Conservation (phyloP, 2,888 invertebrate species). For the Dexiosoma caninum region DNA sequence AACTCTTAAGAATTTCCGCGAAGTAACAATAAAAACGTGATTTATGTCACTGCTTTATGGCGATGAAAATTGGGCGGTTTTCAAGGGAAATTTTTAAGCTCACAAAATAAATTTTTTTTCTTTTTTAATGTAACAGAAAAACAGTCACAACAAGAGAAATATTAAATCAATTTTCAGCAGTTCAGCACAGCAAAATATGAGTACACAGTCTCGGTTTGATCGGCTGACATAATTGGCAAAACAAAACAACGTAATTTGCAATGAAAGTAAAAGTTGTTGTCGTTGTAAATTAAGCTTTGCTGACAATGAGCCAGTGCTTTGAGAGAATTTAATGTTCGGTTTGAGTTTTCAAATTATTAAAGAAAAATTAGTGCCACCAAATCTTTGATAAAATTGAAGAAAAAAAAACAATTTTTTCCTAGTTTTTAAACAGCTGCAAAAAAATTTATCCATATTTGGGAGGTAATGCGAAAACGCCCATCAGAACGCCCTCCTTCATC, state of each 20-base stretch:
- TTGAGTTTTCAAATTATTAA: too few relatives aligned
- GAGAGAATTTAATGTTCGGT: not conserved
- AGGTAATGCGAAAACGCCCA: too few relatives aligned
- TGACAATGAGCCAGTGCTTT: not conserved
- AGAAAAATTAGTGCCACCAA: too few relatives aligned
- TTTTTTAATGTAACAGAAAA: slow-evolving; percentile 20
- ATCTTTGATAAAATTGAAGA: too few relatives aligned
- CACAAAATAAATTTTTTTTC: slow-evolving; percentile 23
- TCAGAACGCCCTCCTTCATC: too few relatives aligned
- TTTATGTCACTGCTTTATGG: slow-evolving; percentile 33
- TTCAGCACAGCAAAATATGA: slow-evolving; percentile 7
- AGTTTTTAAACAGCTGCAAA: too few relatives aligned
- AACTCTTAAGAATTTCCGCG: slow-evolving; percentile 40
- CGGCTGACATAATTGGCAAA: slow-evolving; percentile 55
- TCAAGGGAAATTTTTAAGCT: slow-evolving; percentile 49
- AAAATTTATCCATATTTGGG: too few relatives aligned
- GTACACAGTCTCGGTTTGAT: not conserved
- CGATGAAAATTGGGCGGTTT: not conserved
- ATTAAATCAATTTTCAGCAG: slow-evolving; percentile 23
- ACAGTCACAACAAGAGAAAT: not conserved
- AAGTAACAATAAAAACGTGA: slow-evolving; percentile 1
- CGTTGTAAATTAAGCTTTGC: slow-evolving; percentile 27
- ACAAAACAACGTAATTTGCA: slow-evolving; percentile 53
- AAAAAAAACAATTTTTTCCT: too few relatives aligned
- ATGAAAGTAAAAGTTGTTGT: slow-evolving; percentile 67